These are phyloP conservation scores for Eremobia ochroleuca DNA, from an alignment of 2,888 invertebrate genomes.

Conservation along the genomic window DNA sequence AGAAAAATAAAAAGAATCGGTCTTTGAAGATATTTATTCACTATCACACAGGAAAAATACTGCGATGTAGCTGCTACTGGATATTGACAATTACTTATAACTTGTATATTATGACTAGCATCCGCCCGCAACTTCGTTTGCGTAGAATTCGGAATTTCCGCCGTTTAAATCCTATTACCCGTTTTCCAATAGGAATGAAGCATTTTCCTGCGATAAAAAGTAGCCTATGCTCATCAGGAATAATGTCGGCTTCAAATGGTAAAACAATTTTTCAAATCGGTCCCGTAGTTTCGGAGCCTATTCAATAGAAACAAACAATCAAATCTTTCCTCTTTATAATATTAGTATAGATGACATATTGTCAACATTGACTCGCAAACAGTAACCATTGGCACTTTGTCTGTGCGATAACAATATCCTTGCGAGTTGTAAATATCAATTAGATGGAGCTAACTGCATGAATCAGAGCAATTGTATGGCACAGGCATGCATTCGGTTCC, in stretches of 20 bases:
- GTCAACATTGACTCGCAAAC: constrained; percentile 38
- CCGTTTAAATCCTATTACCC: too few relatives aligned
- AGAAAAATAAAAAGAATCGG: neutral
- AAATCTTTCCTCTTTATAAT: too few relatives aligned
- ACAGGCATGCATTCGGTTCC: constrained; percentile 12
- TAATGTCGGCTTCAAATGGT: too few relatives aligned
- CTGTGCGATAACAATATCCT: constrained; percentile 48
- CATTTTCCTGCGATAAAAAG: too few relatives aligned
- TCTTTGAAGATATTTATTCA: constrained; percentile 1
- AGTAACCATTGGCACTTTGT: neutral
- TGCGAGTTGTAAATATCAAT: constrained; percentile 60
- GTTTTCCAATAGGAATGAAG: too few relatives aligned
- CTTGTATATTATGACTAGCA: neutral
- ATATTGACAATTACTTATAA: constrained; percentile 18
- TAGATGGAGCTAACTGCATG: constrained; percentile 51
- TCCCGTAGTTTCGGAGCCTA: too few relatives aligned
- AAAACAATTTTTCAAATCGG: too few relatives aligned
- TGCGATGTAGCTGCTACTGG: neutral
- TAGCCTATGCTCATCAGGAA: too few relatives aligned
- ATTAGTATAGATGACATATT: constrained; percentile 19
- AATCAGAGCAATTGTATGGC: constrained; percentile 44
- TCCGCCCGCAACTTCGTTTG: too few relatives aligned
- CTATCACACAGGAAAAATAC: neutral
- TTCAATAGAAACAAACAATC: too few relatives aligned
- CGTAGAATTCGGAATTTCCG: too few relatives aligned